Percentiles rank a stretch among this genome's conserved stretches.
These are phyloP conservation scores for Tenthredo mesomela DNA, from an alignment of 2,888 invertebrate species.

Conservation along the genomic window DNA sequence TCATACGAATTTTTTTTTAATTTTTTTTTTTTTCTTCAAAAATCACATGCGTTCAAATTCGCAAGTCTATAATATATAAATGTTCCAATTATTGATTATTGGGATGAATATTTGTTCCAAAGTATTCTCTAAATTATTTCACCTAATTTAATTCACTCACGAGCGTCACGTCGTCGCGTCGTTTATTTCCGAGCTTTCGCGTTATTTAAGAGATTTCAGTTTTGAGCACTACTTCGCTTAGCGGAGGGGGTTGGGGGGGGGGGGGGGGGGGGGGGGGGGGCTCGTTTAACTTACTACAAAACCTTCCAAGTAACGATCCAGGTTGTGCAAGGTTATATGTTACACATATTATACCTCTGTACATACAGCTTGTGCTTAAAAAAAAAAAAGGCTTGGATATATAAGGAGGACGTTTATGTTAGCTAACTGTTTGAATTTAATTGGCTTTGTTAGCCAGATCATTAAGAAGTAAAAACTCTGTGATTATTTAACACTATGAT, in stretches of 20 bases:
- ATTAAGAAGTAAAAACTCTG: neutral
- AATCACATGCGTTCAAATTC: neutral
- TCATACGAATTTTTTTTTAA: neutral
- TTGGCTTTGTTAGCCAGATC: neutral
- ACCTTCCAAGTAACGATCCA: slow-evolving; percentile 37
- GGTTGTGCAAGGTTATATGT: slow-evolving; percentile 13
- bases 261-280: too few relatives aligned
- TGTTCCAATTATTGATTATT: neutral
- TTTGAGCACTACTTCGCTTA: neutral
- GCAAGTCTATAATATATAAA: too few relatives aligned
- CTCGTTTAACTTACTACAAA: slow-evolving; percentile 10
- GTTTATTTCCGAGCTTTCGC: neutral
- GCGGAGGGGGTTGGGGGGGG: neutral
- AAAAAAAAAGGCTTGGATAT: neutral
- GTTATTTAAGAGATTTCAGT: neutral
- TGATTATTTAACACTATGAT: neutral
- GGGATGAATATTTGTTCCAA: neutral
- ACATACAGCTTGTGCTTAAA: neutral
- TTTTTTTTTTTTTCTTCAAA: neutral
- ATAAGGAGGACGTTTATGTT: neutral
- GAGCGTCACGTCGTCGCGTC: neutral
- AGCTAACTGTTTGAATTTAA: neutral
- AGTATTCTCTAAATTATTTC: neutral
- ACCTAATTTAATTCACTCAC: neutral
- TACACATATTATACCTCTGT: neutral